These are phyloP conservation scores for Melanotaenia pygmaea DNA, from an alignment of 2,797 vertebrate species.

Conservation along the genomic window DNA sequence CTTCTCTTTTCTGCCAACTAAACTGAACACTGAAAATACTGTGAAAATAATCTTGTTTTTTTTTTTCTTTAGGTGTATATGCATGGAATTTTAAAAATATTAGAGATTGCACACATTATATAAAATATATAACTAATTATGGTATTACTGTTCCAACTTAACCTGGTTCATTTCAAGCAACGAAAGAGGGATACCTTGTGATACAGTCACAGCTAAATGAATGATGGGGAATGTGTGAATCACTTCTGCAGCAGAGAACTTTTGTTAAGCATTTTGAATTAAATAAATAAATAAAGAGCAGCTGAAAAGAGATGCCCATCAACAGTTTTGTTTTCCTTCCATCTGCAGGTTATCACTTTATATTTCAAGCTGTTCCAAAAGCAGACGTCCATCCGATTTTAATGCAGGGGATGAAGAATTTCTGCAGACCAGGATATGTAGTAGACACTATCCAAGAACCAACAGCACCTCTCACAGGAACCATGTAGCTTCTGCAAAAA, in stretches of 20 bases:
- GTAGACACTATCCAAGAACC: not conserved
- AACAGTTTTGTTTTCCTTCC: not conserved
- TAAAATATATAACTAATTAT: not conserved
- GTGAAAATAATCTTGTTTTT: not conserved
- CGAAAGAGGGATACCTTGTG: not conserved
- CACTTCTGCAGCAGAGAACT: not conserved
- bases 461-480: conserved; percentile 55
- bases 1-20: conserved; percentile 23
- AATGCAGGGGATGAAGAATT: not conserved
- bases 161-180: not conserved
- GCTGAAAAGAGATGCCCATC: not conserved
- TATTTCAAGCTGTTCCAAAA: conserved; percentile 8
- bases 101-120: not conserved
- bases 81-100: not conserved
- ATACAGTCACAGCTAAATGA: not conserved
- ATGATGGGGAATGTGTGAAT: not conserved
- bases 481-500: conserved; percentile 19
- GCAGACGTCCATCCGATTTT: conserved; percentile 2
- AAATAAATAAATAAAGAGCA: not conserved
- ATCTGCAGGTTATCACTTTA: not conserved
- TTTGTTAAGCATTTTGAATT: not conserved
- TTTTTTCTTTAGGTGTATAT: not conserved
- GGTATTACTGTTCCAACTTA: not conserved
- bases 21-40: not conserved
- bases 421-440: not conserved